Evolutionary conservation across 1,140 invertebrate species (phyloP), one percentile per base, ranked within the genome.

Genomic region (Solen grandis): DNA sequence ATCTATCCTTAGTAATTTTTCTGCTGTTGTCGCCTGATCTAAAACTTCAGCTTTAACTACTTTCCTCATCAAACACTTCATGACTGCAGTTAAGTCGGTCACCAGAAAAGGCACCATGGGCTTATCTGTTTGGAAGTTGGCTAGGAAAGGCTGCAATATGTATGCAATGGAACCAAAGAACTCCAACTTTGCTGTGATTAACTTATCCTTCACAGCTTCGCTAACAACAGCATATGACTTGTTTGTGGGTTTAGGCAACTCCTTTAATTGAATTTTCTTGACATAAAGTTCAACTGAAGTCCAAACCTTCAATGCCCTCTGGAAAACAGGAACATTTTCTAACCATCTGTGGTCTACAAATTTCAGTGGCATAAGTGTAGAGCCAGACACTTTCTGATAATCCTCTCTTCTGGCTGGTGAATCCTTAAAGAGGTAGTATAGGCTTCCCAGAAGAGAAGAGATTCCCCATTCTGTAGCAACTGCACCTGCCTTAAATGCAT

Each of bases 351-450:
- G 33, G 25, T 14, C 14, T 10, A 65, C 62, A 65, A 38, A 65
- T 36, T 65, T 65, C 16, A 65, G 25, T 35, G 62, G 62, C 62
- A 65, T 65, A 5, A 25, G 8, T 33, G 25, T 59, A 27, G 13
- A 16, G 25, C 13, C 13, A 16, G 57, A 16, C 13, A 59, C 13
- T 16, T 59, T 13, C 57, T 59, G 13, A 25, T 59, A 59, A 27
- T 59, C 57, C 27, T 59, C 57, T 22, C 77, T 55, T 31, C 66
- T 33, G 33, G 81, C 81, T 36, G 82, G 59, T 19, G 76, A 57
- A 55, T 83, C 46, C 22, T 83, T 65, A 46, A 83, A 83, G n/a
- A 83, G 69, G 16, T 62, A 57, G 50, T 82, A 85, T 25, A 86
- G 16, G 19, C 46, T 31, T 16, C 16, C 19, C 1, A 86, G 63